Evolutionary conservation across 2,888 invertebrate genomes (phyloP).

Genomic region (Stenodera caucasica): DNA sequence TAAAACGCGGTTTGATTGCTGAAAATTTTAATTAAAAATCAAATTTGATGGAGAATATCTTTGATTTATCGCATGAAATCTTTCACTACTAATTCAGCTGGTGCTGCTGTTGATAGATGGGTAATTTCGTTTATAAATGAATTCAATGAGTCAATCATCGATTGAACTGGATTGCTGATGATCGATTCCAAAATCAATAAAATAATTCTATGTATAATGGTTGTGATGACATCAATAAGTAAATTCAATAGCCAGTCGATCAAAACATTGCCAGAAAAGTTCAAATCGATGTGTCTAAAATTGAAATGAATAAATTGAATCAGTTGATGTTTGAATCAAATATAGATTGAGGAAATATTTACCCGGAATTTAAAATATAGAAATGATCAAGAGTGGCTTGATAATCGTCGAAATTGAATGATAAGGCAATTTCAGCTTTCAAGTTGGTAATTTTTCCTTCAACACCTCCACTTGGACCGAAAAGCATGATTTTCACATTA

Average conservation of each 20-base stretch:
- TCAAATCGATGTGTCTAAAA: conserved; percentile 57
- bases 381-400: conserved; percentile 35
- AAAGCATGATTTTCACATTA: conserved; percentile 58
- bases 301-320: not conserved
- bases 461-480: conserved; percentile 60
- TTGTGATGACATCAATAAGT: not conserved
- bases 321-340: conserved; percentile 7
- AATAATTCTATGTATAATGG: not conserved
- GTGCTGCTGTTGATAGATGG: not conserved
- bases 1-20: no score
- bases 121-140: conserved; percentile 2
- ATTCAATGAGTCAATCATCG: conserved; percentile 12
- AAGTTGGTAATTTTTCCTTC: conserved; percentile 52
- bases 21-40: no score
- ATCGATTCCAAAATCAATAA: not conserved
- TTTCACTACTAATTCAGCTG: not conserved
- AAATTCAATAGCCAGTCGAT: not conserved
- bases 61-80: no score
- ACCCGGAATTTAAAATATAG: conserved; percentile 37
- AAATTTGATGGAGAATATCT: no score
- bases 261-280: conserved; percentile 56
- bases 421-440: conserved; percentile 32
- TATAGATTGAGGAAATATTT: no score
- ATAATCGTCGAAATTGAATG: conserved; percentile 34
- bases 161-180: not conserved